phyloP scores from a whole-genome alignment of 2,113 vertebrate species.

The Herpetotheres cachinnans region DNA sequence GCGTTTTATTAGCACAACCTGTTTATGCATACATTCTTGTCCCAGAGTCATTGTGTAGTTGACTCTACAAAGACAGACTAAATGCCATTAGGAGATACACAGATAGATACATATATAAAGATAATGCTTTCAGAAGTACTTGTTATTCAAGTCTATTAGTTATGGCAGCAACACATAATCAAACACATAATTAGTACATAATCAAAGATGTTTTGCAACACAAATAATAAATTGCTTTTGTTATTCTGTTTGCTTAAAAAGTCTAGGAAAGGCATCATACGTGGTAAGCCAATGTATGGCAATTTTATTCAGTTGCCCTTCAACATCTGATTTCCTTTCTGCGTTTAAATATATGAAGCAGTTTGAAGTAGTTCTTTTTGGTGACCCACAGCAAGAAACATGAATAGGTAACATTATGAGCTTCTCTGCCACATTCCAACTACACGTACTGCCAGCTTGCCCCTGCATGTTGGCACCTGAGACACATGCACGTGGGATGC shows the following conservation, averaged over 20 bases:
- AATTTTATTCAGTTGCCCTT: neutral
- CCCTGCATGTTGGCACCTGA: neutral
- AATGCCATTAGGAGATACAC: neutral
- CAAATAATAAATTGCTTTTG: neutral
- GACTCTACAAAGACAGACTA: neutral
- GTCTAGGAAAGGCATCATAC: neutral
- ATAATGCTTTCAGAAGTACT: neutral
- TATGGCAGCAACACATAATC: neutral
- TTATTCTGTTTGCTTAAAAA: neutral
- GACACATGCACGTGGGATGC: accelerated
- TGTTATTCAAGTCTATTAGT: neutral
- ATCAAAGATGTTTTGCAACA: neutral
- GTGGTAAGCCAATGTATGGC: accelerated
- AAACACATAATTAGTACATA: neutral
- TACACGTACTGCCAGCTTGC: accelerated
- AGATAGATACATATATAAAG: neutral
- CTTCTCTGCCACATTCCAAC: neutral
- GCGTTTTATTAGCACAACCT: neutral
- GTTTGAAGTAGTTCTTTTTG: neutral
- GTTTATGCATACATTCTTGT: neutral
- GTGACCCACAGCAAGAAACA: neutral
- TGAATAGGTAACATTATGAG: accelerated
- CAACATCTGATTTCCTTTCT: neutral
- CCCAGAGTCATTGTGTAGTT: neutral
- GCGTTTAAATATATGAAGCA: neutral